Evolutionary conservation across 2,113 vertebrate genomes (phyloP).

Genomic region (Manacus vitellinus): DNA sequence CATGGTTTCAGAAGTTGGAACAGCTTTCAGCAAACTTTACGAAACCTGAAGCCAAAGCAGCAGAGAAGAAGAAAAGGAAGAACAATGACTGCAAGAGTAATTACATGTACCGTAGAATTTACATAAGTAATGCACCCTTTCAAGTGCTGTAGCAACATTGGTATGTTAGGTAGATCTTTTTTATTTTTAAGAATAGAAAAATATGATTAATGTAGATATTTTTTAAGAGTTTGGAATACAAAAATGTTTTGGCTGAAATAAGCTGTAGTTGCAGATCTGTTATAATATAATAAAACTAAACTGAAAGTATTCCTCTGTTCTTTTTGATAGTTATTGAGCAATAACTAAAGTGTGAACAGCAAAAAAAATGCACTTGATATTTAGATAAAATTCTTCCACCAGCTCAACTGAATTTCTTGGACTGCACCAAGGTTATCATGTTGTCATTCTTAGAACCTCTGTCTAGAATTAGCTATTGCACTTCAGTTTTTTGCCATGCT

Average conservation of each 20-base stretch:
- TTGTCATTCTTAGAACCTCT: conserved; percentile 20
- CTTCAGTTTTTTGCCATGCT: conserved; percentile 30
- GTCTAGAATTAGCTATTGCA: conserved; percentile 33
- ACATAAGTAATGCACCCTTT: conserved; percentile 25
- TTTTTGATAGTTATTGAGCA: conserved; percentile 64
- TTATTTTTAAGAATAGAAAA: conserved; percentile 59
- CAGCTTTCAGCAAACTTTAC: conserved; percentile 90
- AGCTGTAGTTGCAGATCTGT: conserved; percentile 55
- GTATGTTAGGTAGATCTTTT: conserved; percentile 62
- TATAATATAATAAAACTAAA: conserved; percentile 66
- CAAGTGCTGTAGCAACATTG: conserved; percentile 53
- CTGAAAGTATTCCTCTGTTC: conserved; percentile 57
- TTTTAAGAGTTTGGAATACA: conserved; percentile 58
- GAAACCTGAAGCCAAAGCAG: conserved; percentile 80
- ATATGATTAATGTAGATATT: conserved; percentile 58
- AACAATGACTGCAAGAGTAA: conserved; percentile 9
- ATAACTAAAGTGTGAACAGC: conserved; percentile 30
- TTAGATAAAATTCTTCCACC: conserved; percentile 43
- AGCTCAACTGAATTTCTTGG: conserved; percentile 27
- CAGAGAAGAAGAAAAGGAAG: neutral
- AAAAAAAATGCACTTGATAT: conserved; percentile 26
- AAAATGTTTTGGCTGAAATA: conserved; percentile 45
- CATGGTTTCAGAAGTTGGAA: conserved; percentile 92
- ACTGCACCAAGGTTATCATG: neutral
- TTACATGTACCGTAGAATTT: conserved; percentile 18